Base-by-base conservation (phyloP, 2,888 invertebrate genomes). In the Megaustenia siamemsis region DNA sequence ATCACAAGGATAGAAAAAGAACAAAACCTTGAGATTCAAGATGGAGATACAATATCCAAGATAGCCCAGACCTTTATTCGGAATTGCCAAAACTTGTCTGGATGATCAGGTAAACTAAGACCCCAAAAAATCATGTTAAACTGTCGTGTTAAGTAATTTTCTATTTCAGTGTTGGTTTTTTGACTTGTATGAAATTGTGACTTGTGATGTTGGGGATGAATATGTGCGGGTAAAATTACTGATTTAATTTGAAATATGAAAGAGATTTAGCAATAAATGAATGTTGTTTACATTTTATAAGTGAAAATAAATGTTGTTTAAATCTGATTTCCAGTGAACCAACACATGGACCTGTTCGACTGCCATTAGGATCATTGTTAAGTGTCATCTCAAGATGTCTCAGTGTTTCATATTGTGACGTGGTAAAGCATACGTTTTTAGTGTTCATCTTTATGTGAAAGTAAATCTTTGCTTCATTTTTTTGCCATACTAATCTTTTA, bases 321-420 rank as follows among this genome's bases (percentile, higher is more conserved):
- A 49, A 35, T 32, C 53, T n/a, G 1, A 35, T 10, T 73, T 73
- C 21, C 56, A 80, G 80, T 80, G 69, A 69, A 10, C 80, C 80
- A 68, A 69, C 80, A 45, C 49, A 69, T 80, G 80, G 80, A 53
- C 49, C 32, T n/a, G 80, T 80, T n/a, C 28, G 38, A 28, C 69
- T 80, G 10, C 69, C 80, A 38, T 24, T 80, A 12, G 69, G 45
- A 12, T 18, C 49, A 4, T 21, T 80, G 53, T 45, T 80, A 49
- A 24, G 32, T n/a, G 68, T 21, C 28, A 28, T 80, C 53, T 38
- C 69, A 21, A 45, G 69, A 18, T 80, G 80, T 56, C 69, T 80
- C 24, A 6, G 56, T n/a, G 80, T 80, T 21, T 49, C 80, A 69
- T 69, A 80, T 43, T 15, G 35, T 53, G 80, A 80, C 69, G 80